phyloP scores from a whole-genome alignment of 2,888 invertebrate genomes.

The Mesopsocus fuscifrons region DNA sequence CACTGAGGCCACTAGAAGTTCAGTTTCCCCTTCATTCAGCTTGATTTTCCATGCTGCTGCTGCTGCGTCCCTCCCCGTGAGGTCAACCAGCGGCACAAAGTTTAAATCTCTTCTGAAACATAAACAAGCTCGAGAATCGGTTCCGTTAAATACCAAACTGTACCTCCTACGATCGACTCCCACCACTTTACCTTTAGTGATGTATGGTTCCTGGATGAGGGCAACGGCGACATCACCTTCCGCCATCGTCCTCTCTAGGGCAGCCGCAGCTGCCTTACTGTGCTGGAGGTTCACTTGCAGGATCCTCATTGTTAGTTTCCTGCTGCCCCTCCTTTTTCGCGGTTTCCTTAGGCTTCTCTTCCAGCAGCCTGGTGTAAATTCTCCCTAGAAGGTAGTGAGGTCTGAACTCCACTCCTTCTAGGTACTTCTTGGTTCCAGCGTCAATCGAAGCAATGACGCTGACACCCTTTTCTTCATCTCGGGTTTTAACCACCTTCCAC shows the following conservation, averaged over 20 bases:
- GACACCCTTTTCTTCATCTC: too few species aligned
- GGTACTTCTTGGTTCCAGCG: too few species aligned
- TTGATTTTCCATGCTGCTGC: not conserved
- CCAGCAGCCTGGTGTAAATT: too few species aligned
- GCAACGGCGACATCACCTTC: conserved; percentile 9
- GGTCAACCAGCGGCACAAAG: not conserved
- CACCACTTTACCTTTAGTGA: conserved; percentile 7
- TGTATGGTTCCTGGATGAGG: conserved; percentile 9
- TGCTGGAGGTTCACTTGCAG: conserved; percentile 16
- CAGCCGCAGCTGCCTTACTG: conserved; percentile 10
- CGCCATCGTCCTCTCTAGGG: conserved; percentile 6
- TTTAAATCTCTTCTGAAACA: not conserved
- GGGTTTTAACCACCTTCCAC: too few species aligned
- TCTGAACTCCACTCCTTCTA: too few species aligned
- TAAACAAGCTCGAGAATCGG: conserved; percentile 1
- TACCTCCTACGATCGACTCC: too few species aligned
- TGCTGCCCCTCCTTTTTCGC: too few species aligned
- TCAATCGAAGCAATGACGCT: too few species aligned
- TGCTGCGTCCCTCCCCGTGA: not conserved
- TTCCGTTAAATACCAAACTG: too few species aligned
- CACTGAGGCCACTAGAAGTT: not conserved
- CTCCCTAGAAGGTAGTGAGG: too few species aligned
- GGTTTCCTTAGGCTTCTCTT: too few species aligned
- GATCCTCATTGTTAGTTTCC: too few species aligned
- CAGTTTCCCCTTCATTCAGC: not conserved